phyloP scores from a whole-genome alignment of 2,888 invertebrate genomes.

The Seira sanloemensis region DNA sequence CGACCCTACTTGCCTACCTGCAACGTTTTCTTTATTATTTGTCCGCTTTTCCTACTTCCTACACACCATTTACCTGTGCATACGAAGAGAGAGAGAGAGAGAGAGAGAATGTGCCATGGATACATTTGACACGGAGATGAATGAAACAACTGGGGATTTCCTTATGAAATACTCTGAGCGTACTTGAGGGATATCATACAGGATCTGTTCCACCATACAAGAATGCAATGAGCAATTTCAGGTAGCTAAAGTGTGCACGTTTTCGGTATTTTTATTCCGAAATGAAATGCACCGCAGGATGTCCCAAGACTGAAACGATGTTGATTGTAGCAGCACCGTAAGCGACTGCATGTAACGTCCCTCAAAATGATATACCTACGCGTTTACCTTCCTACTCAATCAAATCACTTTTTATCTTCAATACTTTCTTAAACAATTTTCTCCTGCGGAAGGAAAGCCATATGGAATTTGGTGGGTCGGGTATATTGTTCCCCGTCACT shows the following conservation, averaged over 20 bases:
- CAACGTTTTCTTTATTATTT: neutral
- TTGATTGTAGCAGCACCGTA: no score
- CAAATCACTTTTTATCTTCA: neutral
- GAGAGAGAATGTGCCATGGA: slow-evolving; percentile 5
- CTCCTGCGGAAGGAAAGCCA: neutral
- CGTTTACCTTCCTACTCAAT: neutral
- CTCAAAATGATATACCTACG: neutral
- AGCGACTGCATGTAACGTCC: neutral
- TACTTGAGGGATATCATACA: slow-evolving; percentile 12
- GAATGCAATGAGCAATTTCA: neutral
- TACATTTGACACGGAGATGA: slow-evolving; percentile 17
- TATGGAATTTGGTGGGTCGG: neutral
- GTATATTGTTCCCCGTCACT: neutral
- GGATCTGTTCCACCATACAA: neutral
- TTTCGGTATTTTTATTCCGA: slow-evolving; percentile 20
- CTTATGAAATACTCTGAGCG: slow-evolving; percentile 1
- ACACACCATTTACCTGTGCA: slow-evolving; percentile 15
- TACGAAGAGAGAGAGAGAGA: neutral
- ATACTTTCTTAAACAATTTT: neutral
- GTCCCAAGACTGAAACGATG: slow-evolving; percentile 5
- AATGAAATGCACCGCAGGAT: slow-evolving; percentile 36
- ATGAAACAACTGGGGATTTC: slow-evolving; percentile 17
- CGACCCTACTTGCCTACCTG: slow-evolving; percentile 15
- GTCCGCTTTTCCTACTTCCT: neutral
- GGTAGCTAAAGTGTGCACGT: no score